These are phyloP conservation scores for Piezodorus guildinii DNA, from an alignment of 1,140 invertebrate genomes.

Conservation along the genomic window DNA sequence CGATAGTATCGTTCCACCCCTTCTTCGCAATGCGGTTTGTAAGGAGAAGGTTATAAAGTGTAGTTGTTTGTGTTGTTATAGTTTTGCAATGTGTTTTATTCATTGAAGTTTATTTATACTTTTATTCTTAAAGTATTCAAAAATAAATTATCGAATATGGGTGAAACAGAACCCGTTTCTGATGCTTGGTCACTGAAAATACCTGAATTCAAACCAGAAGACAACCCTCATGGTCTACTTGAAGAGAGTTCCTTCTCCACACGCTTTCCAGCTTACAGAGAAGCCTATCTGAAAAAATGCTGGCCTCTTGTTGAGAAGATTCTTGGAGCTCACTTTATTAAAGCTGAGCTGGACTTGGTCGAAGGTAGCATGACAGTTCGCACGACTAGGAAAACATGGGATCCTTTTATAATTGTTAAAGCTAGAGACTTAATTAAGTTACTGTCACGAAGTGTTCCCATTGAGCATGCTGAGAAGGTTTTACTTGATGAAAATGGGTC, in stretches of 20 bases:
- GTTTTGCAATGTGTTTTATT: too few relatives aligned
- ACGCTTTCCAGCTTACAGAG: constrained; percentile 83
- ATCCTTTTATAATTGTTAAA: constrained; percentile 96
- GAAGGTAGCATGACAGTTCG: constrained; percentile 92
- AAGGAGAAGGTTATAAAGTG: too few relatives aligned
- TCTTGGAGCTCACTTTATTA: constrained; percentile 62
- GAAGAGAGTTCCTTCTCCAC: constrained; percentile 70
- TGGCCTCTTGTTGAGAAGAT: constrained; percentile 90
- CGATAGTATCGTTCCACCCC: too few relatives aligned
- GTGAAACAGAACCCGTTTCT: constrained; percentile 40
- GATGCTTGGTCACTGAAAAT: constrained; percentile 85
- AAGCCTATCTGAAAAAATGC: constrained; percentile 90
- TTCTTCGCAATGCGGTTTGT: too few relatives aligned
- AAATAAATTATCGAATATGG: too few relatives aligned
- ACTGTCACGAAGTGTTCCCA: constrained; percentile 89
- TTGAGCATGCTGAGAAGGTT: constrained; percentile 80
- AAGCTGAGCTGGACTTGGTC: constrained; percentile 85
- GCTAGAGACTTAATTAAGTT: constrained; percentile 93
- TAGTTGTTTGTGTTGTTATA: too few relatives aligned
- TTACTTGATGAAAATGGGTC: constrained; percentile 82
- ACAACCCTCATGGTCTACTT: constrained; percentile 76
- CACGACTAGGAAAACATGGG: constrained; percentile 96
- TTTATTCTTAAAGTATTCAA: too few relatives aligned
- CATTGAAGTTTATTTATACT: too few relatives aligned
- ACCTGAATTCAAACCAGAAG: constrained; percentile 75